phyloP scores from a whole-genome alignment of 2,888 invertebrate genomes.

The Chrysina gloriosa region DNA sequence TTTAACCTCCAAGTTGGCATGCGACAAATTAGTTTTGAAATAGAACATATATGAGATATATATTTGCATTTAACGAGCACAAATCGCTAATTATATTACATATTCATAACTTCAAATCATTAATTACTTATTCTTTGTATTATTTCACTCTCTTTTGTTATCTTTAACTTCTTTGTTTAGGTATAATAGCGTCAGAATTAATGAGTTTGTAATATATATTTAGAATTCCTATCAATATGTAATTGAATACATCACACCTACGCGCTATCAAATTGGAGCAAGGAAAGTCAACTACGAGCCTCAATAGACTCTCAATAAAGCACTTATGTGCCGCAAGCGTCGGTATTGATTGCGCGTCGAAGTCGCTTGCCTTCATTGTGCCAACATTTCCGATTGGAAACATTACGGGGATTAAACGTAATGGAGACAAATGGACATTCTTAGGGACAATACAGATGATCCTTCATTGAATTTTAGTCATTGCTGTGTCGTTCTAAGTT shows the following conservation, averaged over 20 bases:
- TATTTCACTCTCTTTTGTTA: too few relatives aligned
- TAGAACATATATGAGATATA: too few relatives aligned
- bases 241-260: too few relatives aligned
- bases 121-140: too few relatives aligned
- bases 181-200: too few relatives aligned
- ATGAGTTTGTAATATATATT: too few relatives aligned
- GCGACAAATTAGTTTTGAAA: not conserved
- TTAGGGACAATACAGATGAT: not conserved
- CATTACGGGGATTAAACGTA: constrained; percentile 12
- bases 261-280: too few relatives aligned
- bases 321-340: constrained; percentile 11
- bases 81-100: too few relatives aligned
- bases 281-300: not conserved
- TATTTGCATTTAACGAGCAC: too few relatives aligned
- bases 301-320: not conserved
- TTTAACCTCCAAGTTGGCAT: not conserved
- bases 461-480: not conserved
- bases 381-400: constrained; percentile 4
- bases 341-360: not conserved
- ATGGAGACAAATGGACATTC: constrained; percentile 14
- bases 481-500: not conserved
- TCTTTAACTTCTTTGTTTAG: too few relatives aligned
- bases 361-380: not conserved
- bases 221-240: too few relatives aligned
- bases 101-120: too few relatives aligned